Base-by-base conservation (phyloP, 2,113 vertebrate species). In the Tachycineta bicolor region DNA sequence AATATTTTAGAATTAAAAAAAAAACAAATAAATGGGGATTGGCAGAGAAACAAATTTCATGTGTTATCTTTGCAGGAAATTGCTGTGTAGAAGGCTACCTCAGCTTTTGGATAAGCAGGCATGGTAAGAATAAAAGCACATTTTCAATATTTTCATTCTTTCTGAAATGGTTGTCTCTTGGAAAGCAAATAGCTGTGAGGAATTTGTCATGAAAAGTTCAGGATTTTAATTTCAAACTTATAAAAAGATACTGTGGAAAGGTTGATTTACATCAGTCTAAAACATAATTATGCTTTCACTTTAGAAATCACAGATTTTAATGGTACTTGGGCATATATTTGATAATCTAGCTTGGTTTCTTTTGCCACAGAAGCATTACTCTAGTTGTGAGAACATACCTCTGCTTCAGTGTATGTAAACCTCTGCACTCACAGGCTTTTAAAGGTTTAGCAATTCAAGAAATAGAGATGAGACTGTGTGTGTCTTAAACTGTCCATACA, bases 111-210 rank as follows among this genome's bases (percentile, higher is more conserved):
- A 59, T 62, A 47, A 79, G 41, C 24, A 55, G 69, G 31, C 29
- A 97, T 97, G 97, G 97, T 97, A 76, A 95, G 97, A 63, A 43
- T 39, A 31, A 14, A 41, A 81, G 29, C 7, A 23, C 9, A 37
- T 86, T 70, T 50, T 41, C 20, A 46, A 9, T 65, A 10, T 44
- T 90, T 70, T 62, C 1, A 2, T 70, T 80, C 24, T 67, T 87
- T 71, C 19, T 67, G 39, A 74, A 69, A 23, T 15, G 5, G 11
- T 74, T 3, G 5, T 46, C 6, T 67, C 15, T 74, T 89, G 63
- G 34, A 55, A 83, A 33, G 24, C 0, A 2, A 37, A 28, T 20
- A 70, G 31, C 25, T 75, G 16, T 63, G 31, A 78, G 64, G 33
- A 71, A n/a, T n/a, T 79, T 84, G 19, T 76, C 31, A 31, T 59